These are phyloP conservation scores for honey bee (Apis mellifera) DNA, from an alignment of 1,140 invertebrate species.

Conservation along the genomic window Amel_HAv3.1 CM009932.2:7349501-7350000, in stretches of 20 bases:
- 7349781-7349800: background rate
- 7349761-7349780: slow-evolving; percentile 20
- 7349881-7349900: background rate
- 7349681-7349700: slow-evolving; percentile 11
- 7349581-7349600: too few species aligned
- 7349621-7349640: too few species aligned
- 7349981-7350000: background rate
- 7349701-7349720: slow-evolving; percentile 20
- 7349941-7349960: background rate
- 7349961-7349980: background rate
- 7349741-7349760: slow-evolving; percentile 34
- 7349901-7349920: background rate
- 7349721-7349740: slow-evolving; percentile 40
- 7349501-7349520: too few species aligned
- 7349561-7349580: too few species aligned
- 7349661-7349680: background rate
- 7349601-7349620: too few species aligned
- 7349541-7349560: too few species aligned
- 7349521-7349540: too few species aligned
- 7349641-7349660: slow-evolving; percentile 5
- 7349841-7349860: slow-evolving; percentile 49
- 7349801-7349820: background rate
- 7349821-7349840: slow-evolving; percentile 35
- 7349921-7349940: background rate
- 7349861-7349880: slow-evolving; percentile 31